phyloP scores from a whole-genome alignment of 1,140 invertebrate genomes.

The Ceratina calcarata region DNA sequence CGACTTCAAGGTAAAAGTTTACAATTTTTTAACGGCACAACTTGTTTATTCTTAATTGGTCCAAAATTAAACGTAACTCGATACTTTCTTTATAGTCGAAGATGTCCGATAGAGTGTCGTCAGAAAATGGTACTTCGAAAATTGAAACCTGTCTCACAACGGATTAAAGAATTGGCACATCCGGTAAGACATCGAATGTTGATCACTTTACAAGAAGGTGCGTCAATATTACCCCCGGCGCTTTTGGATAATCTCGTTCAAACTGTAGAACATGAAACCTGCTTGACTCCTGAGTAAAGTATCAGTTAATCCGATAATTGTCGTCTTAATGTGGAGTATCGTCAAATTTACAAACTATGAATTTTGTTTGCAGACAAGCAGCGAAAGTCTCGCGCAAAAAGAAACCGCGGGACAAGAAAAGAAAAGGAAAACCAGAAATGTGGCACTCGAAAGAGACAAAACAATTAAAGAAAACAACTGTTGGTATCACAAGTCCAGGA shows the following conservation, averaged over 20 bases:
- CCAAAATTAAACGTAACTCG: background rate
- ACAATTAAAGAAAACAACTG: background rate
- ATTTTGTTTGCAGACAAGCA: slow-evolving; percentile 68
- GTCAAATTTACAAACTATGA: background rate
- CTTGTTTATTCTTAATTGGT: too few species aligned
- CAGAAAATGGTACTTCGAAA: slow-evolving; percentile 39
- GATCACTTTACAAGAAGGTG: slow-evolving; percentile 63
- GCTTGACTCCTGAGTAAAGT: slow-evolving; percentile 75
- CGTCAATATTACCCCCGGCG: slow-evolving; percentile 57
- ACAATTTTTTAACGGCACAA: background rate
- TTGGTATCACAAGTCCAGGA: background rate
- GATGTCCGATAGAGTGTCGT: slow-evolving; percentile 56
- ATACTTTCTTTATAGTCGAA: slow-evolving; percentile 48
- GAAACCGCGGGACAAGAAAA: slow-evolving; percentile 48
- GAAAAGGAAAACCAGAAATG: slow-evolving; percentile 1
- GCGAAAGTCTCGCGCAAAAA: slow-evolving; percentile 50
- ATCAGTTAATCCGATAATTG: background rate
- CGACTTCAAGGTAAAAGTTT: slow-evolving; percentile 64
- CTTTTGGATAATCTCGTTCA: slow-evolving; percentile 71
- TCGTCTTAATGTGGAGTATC: too few species aligned
- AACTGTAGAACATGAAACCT: slow-evolving; percentile 68
- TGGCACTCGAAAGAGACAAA: slow-evolving; percentile 13
- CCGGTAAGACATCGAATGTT: slow-evolving; percentile 67
- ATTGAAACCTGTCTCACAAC: slow-evolving; percentile 50
- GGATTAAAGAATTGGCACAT: slow-evolving; percentile 70